These are phyloP conservation scores for Tenthredo distinguenda DNA, from an alignment of 2,888 invertebrate genomes.

Conservation along the genomic window DNA sequence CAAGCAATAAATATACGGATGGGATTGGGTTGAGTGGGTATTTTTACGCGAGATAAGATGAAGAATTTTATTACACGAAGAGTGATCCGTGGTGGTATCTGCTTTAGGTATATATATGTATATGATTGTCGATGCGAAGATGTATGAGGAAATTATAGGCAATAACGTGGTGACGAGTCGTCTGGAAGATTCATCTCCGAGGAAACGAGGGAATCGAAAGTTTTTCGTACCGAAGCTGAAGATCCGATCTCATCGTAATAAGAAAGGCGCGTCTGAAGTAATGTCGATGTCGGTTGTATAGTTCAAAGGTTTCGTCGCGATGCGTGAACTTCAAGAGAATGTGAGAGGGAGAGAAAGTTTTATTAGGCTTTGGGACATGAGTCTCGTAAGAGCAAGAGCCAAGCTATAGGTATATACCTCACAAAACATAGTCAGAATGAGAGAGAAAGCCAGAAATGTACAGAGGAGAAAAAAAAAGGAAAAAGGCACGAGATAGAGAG, in stretches of 20 bases:
- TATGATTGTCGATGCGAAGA: not conserved
- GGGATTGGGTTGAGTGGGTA: not conserved
- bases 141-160: not conserved
- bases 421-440: not conserved
- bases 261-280: constrained; percentile 24
- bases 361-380: constrained; percentile 19
- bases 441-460: constrained; percentile 6
- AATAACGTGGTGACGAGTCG: constrained; percentile 7
- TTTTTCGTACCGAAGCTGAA: not conserved
- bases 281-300: constrained; percentile 15
- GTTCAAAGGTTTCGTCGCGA: constrained; percentile 21
- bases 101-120: not conserved
- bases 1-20: constrained; percentile 22
- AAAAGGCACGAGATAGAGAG: not conserved
- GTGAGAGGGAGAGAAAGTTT: constrained; percentile 32
- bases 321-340: constrained; percentile 20
- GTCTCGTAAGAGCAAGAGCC: constrained; percentile 18
- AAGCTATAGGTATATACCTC: not conserved
- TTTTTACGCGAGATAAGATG: not conserved
- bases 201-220: constrained; percentile 1
- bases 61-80: not conserved
- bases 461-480: not conserved
- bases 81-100: not conserved
- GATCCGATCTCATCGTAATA: constrained; percentile 1
- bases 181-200: not conserved